phyloP scores from a whole-genome alignment of 2,888 invertebrate genomes.

The Ochlodes sylvanus region DNA sequence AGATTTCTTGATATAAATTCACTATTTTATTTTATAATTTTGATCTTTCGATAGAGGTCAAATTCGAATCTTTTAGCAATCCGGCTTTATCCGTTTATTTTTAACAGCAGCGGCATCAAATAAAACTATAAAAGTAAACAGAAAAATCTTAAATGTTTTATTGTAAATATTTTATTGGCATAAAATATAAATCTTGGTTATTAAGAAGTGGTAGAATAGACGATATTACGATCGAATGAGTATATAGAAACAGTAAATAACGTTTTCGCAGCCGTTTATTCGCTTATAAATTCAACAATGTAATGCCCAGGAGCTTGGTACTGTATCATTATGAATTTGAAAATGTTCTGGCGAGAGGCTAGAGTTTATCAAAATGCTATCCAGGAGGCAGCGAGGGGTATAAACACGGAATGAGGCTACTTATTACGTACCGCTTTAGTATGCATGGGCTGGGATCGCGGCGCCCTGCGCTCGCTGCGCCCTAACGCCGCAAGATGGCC shows the following conservation, averaged over 20 bases:
- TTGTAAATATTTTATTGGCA: too few species aligned
- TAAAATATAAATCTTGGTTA: too few species aligned
- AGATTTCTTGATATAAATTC: too few species aligned
- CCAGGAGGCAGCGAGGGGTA: constrained; percentile 52
- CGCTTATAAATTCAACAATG: constrained; percentile 31
- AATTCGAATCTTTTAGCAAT: too few species aligned
- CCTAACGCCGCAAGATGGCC: constrained; percentile 63
- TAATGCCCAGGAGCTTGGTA: constrained; percentile 17
- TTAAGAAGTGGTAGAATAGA: neutral
- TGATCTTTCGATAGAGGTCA: too few species aligned
- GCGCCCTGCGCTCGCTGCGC: constrained; percentile 59
- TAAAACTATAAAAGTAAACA: too few species aligned
- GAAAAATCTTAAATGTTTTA: too few species aligned
- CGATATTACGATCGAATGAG: neutral
- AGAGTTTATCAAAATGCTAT: constrained; percentile 39
- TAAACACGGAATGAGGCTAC: constrained; percentile 73
- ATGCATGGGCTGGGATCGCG: constrained; percentile 80
- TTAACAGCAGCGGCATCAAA: too few species aligned
- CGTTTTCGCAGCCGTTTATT: constrained; percentile 21
- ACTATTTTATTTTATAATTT: too few species aligned
- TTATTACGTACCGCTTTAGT: constrained; percentile 79
- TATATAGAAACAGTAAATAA: neutral
- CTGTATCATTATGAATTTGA: constrained; percentile 29
- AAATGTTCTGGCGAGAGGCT: constrained; percentile 34
- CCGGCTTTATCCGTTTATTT: too few species aligned